Conservation (phyloP, 2,113 vertebrate genomes). For the Cyanoliseus patagonus region DNA sequence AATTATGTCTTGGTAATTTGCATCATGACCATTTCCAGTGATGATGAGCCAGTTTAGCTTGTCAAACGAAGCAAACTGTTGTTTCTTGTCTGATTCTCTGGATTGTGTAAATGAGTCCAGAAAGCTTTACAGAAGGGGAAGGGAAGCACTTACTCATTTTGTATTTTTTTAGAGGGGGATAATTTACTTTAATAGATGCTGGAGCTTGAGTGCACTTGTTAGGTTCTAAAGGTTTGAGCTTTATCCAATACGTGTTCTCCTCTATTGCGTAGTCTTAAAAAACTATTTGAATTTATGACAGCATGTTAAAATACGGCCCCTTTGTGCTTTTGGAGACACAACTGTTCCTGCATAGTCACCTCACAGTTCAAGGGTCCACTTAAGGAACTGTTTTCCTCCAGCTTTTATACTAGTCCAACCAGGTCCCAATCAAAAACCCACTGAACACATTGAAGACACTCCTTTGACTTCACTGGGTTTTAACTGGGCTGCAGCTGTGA, state of each 20-base stretch:
- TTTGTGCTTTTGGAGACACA: constrained; percentile 65
- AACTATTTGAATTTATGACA: constrained; percentile 47
- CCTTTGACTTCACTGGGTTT: constrained; percentile 55
- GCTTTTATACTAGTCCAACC: constrained; percentile 24
- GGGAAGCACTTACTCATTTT: constrained; percentile 75
- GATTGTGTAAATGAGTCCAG: constrained; percentile 67
- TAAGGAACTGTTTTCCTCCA: constrained; percentile 43
- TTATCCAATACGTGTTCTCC: constrained; percentile 75
- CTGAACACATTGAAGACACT: neutral
- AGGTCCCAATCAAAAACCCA: constrained; percentile 21
- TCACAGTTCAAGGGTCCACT: constrained; percentile 49
- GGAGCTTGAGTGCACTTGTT: constrained; percentile 82
- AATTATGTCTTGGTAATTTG: constrained; percentile 89
- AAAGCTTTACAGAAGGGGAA: constrained; percentile 70
- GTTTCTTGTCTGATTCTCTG: constrained; percentile 67
- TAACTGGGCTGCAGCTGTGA: constrained; percentile 35
- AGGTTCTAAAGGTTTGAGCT: constrained; percentile 82
- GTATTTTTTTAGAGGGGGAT: constrained; percentile 74
- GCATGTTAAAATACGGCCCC: constrained; percentile 49
- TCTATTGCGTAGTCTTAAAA: constrained; percentile 67
- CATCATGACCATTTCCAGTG: constrained; percentile 87
- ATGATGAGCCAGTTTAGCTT: constrained; percentile 59
- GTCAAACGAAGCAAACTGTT: constrained; percentile 62
- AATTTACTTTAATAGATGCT: constrained; percentile 73
- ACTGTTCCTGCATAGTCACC: constrained; percentile 61